Conservation (phyloP, 2,888 invertebrate genomes). For the Caenorhabditis angaria region DNA sequence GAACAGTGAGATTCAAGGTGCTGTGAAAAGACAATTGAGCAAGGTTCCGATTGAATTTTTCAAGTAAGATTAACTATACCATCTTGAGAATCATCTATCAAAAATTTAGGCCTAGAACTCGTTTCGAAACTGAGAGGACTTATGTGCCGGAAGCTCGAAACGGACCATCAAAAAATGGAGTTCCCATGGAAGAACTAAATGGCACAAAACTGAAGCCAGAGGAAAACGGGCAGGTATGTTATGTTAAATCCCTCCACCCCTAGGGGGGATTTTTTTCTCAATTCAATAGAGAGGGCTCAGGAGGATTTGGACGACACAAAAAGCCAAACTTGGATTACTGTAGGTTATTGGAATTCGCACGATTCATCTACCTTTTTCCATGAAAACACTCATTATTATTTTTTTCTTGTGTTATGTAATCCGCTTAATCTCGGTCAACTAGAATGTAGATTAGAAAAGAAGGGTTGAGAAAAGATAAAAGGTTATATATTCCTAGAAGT, state of each 20-base stretch:
- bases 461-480: too few species aligned
- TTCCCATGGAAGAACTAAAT: conserved; percentile 67
- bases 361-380: too few species aligned
- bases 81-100: not conserved
- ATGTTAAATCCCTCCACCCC: not conserved
- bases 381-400: too few species aligned
- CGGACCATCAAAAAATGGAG: conserved; percentile 58
- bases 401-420: too few species aligned
- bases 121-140: conserved; percentile 68
- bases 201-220: conserved; percentile 24
- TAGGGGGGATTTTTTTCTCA: not conserved
- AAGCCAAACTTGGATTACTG: too few species aligned
- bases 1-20: conserved; percentile 72
- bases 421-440: too few species aligned
- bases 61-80: conserved; percentile 29
- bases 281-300: too few species aligned
- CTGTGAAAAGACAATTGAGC: conserved; percentile 63
- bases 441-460: too few species aligned
- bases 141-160: conserved; percentile 67
- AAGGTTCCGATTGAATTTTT: conserved; percentile 64
- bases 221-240: conserved; percentile 21
- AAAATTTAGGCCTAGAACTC: conserved; percentile 45
- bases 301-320: too few species aligned
- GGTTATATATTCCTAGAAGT: too few species aligned
- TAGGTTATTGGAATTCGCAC: too few species aligned